Conservation (phyloP, 2,888 invertebrate species). For the Allophyes oxyacanthae region DNA sequence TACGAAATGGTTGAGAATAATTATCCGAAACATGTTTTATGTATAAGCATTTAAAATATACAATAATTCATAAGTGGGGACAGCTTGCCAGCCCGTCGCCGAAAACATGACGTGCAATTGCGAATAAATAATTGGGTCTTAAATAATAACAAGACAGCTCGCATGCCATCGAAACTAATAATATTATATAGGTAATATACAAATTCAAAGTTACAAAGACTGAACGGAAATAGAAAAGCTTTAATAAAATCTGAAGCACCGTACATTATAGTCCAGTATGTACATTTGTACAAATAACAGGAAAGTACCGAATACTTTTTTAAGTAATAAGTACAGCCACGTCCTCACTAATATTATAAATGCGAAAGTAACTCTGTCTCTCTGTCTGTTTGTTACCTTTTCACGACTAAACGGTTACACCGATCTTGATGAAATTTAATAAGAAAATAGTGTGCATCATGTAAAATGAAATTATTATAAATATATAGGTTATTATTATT, state of each 20-base stretch:
- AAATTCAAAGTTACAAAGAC: slow-evolving; percentile 5
- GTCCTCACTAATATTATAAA: no score
- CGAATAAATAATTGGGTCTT: slow-evolving; percentile 17
- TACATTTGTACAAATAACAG: slow-evolving; percentile 32
- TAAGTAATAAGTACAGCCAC: no score
- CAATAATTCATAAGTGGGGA: slow-evolving; percentile 8
- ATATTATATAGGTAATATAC: not conserved
- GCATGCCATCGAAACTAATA: not conserved
- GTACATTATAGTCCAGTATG: slow-evolving; percentile 21
- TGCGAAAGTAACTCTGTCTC: no score
- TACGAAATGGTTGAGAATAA: slow-evolving; percentile 3
- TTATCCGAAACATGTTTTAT: not conserved
- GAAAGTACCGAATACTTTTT: no score
- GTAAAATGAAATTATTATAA: no score
- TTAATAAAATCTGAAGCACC: slow-evolving; percentile 2
- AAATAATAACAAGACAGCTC: slow-evolving; percentile 15
- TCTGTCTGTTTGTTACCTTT: no score
- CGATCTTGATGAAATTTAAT: no score
- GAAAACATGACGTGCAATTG: slow-evolving; percentile 2
- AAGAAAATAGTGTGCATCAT: no score
- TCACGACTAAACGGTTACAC: no score
- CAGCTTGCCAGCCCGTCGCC: slow-evolving; percentile 4
- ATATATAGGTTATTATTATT: no score
- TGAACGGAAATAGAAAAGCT: no score
- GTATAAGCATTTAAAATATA: slow-evolving; percentile 4